Percentiles rank a stretch among this genome's conserved stretches.
Conservation (phyloP, 2,113 vertebrate species). For the Onychorhynchus coronatus region DNA sequence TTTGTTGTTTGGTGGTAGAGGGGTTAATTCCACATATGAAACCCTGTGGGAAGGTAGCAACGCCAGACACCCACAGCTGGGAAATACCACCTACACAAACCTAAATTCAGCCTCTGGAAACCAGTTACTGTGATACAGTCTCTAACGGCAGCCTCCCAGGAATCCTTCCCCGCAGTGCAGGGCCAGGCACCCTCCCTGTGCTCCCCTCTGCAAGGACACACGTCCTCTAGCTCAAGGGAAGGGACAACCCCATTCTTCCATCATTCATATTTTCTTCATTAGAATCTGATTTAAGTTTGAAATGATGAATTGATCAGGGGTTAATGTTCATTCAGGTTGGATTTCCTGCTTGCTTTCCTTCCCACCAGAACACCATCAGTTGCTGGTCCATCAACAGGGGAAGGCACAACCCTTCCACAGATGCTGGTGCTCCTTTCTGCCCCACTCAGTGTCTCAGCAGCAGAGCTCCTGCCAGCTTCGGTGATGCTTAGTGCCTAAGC, state of each 20-base stretch:
- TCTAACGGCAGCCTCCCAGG: not conserved
- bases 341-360: not conserved
- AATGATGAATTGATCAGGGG: not conserved
- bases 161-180: accelerated
- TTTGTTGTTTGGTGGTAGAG: not conserved
- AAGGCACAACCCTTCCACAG: not conserved
- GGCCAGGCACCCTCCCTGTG: not conserved
- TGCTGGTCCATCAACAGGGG: not conserved
- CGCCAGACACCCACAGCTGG: conserved; percentile 31
- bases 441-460: not conserved
- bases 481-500: not conserved
- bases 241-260: not conserved
- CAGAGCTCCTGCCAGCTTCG: not conserved
- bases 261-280: not conserved
- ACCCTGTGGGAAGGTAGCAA: conserved; percentile 41
- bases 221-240: not conserved
- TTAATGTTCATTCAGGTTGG: not conserved
- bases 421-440: not conserved
- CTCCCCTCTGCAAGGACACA: not conserved
- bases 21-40: not conserved
- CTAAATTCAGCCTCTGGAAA: conserved; percentile 54
- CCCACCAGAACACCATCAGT: not conserved
- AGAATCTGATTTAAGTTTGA: not conserved
- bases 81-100: conserved; percentile 18
- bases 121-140: conserved; percentile 43